Percentiles rank a stretch among this genome's conserved stretches.
Evolutionary conservation across 2,113 vertebrate genomes (phyloP).

Genomic region (Heloderma charlesbogerti): DNA sequence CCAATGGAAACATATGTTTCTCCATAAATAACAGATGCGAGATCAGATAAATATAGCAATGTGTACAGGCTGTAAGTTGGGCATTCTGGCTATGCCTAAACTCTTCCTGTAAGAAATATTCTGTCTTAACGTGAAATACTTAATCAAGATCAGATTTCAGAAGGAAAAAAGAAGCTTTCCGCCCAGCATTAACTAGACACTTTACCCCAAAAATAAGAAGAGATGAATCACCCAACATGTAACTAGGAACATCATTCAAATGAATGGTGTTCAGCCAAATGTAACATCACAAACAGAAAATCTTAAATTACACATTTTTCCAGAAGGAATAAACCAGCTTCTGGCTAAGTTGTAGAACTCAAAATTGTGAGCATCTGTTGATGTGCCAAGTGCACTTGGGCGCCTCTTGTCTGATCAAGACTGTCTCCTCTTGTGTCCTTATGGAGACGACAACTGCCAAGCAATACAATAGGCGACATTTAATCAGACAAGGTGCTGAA

Average conservation of each 20-base stretch:
- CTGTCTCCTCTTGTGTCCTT: conserved; percentile 28
- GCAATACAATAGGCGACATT: conserved; percentile 50
- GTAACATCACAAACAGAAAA: conserved; percentile 46
- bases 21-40: background rate
- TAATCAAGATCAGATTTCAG: conserved; percentile 20
- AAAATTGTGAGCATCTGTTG: conserved; percentile 49
- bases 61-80: background rate
- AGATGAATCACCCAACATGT: conserved; percentile 38
- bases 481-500: conserved; percentile 47
- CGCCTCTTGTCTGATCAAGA: conserved; percentile 60
- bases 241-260: conserved; percentile 39
- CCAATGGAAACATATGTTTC: conserved; percentile 26
- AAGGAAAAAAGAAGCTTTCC: conserved; percentile 26
- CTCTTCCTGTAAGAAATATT: background rate
- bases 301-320: conserved; percentile 58
- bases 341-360: conserved; percentile 45
- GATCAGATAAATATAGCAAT: background rate
- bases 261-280: conserved; percentile 54
- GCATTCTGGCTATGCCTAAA: conserved; percentile 1
- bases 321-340: conserved; percentile 38
- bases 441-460: conserved; percentile 23
- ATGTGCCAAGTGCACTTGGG: conserved; percentile 42
- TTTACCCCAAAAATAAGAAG: conserved; percentile 27
- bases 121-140: background rate
- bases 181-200: conserved; percentile 14